Evolutionary conservation across 1,140 invertebrate species (phyloP).

Genomic region (Myzus persicae): DNA sequence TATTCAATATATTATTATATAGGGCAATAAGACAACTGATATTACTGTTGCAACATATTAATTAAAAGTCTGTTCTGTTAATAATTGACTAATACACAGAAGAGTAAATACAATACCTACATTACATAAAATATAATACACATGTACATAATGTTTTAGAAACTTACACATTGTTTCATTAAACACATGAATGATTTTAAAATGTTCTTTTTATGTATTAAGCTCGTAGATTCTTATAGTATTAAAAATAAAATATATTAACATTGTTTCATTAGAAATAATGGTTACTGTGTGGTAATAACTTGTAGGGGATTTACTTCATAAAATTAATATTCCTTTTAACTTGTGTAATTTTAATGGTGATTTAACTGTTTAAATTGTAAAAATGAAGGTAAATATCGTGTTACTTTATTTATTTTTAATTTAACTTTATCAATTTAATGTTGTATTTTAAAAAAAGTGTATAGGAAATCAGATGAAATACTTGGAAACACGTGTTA

Average conservation of each 20-base stretch:
- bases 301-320: too few relatives aligned
- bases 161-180: background rate
- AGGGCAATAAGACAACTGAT: background rate
- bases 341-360: background rate
- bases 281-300: too few relatives aligned
- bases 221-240: background rate
- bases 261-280: background rate
- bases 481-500: constrained; percentile 27
- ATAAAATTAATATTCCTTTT: background rate
- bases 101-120: background rate
- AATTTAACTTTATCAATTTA: constrained; percentile 40
- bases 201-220: too few relatives aligned
- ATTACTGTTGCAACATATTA: background rate
- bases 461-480: background rate
- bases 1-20: background rate
- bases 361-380: background rate
- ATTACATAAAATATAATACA: background rate
- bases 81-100: background rate
- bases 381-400: background rate
- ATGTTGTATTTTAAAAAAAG: background rate
- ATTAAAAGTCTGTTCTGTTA: background rate
- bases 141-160: background rate
- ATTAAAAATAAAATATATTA: background rate
- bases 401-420: background rate
- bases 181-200: too few relatives aligned